Conservation (phyloP, 2,797 vertebrate species). For the Carapus acus region DNA sequence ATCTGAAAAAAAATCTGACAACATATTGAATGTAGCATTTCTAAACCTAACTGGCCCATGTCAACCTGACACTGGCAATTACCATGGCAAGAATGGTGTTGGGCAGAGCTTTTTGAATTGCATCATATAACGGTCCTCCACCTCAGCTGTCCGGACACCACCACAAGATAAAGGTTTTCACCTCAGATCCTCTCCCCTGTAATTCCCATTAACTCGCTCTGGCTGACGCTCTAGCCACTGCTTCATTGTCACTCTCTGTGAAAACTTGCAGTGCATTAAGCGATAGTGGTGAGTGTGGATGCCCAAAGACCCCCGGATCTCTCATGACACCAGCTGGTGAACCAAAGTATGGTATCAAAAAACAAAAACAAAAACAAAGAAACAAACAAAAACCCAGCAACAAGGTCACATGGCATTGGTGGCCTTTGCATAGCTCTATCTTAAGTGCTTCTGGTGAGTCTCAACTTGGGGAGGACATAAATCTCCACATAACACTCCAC, state of each 20-base stretch:
- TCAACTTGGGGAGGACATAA: too few species aligned
- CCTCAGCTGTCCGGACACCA: neutral
- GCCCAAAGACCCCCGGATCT: neutral
- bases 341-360: neutral
- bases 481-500: too few species aligned
- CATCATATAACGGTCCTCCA: neutral
- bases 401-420: too few species aligned
- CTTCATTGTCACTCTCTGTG: neutral
- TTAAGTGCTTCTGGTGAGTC: too few species aligned
- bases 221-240: neutral
- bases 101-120: neutral
- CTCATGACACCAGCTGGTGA: neutral
- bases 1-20: constrained; percentile 1
- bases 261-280: constrained; percentile 2
- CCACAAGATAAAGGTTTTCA: neutral
- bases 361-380: too few species aligned
- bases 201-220: constrained; percentile 7
- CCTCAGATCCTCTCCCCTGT: neutral
- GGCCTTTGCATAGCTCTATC: too few species aligned
- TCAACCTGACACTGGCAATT: neutral
- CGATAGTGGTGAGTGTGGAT: neutral
- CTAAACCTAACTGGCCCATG: neutral
- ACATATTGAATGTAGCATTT: neutral
- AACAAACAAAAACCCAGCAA: too few species aligned
- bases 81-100: neutral